phyloP scores from a whole-genome alignment of 2,797 vertebrate species.

The Onychomys arenicola region DNA sequence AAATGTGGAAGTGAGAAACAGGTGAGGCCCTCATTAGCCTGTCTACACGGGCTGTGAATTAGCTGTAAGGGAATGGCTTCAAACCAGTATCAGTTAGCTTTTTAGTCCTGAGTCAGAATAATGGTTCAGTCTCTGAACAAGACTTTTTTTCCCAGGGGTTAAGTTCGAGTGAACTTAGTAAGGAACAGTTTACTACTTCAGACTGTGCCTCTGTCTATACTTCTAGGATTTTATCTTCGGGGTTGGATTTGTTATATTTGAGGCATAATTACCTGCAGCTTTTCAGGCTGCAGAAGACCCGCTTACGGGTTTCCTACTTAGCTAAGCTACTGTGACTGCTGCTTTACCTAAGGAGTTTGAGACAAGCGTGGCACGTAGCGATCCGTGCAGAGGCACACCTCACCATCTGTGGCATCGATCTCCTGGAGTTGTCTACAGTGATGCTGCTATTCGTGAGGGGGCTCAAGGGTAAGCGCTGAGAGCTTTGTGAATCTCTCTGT shows the following conservation, averaged over 20 bases:
- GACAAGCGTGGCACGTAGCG: background rate
- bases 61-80: background rate
- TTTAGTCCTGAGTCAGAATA: background rate
- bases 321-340: slow-evolving; percentile 7
- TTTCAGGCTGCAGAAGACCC: background rate
- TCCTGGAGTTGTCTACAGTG: background rate
- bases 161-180: background rate
- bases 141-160: slow-evolving; percentile 20
- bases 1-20: slow-evolving; percentile 13
- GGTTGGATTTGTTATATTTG: slow-evolving; percentile 4
- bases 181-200: slow-evolving; percentile 30
- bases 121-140: slow-evolving; percentile 5
- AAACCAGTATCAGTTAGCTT: slow-evolving; percentile 7
- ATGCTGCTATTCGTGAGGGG: background rate
- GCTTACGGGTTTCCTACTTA: background rate
- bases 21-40: background rate
- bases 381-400: background rate
- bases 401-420: background rate
- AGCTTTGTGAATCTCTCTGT: background rate
- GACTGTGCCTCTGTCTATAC: background rate
- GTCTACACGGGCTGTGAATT: background rate
- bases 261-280: background rate
- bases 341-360: background rate
- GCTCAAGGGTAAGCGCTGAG: background rate
- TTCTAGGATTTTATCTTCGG: slow-evolving; percentile 14